phyloP scores from a whole-genome alignment of 2,888 invertebrate species.

The Diaphora mendica region DNA sequence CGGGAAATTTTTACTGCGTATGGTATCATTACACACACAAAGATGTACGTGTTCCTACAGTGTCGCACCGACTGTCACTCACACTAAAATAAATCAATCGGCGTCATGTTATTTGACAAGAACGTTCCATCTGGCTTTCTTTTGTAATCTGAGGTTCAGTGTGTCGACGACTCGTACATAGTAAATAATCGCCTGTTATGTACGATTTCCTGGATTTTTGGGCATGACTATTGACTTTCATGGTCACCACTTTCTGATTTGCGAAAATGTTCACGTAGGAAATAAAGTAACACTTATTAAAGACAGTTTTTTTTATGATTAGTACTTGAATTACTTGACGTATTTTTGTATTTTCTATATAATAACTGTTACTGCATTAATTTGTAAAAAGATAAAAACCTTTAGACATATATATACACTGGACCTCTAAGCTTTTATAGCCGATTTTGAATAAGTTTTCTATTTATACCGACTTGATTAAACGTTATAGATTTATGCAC shows the following conservation, averaged over 20 bases:
- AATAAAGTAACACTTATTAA: too few species aligned
- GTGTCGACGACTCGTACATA: neutral
- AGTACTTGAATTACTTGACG: too few species aligned
- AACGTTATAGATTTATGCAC: neutral
- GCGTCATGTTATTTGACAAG: too few species aligned
- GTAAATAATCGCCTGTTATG: neutral
- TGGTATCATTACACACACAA: too few species aligned
- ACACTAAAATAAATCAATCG: too few species aligned
- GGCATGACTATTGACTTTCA: neutral
- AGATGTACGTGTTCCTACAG: too few species aligned
- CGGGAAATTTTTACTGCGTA: too few species aligned
- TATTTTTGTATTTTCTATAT: too few species aligned
- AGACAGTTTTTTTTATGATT: too few species aligned
- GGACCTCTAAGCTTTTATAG: neutral
- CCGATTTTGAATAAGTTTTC: neutral
- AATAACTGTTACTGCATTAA: neutral
- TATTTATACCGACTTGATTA: neutral
- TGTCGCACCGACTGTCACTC: too few species aligned
- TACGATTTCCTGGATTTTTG: neutral
- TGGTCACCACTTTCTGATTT: neutral
- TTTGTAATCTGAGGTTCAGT: too few species aligned
- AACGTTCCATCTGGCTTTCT: too few species aligned
- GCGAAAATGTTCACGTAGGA: neutral
- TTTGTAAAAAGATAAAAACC: neutral
- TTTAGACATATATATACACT: neutral